These are phyloP conservation scores for Trochalopteron elliotii DNA, from an alignment of 2,113 vertebrate species.

Conservation along the genomic window DNA sequence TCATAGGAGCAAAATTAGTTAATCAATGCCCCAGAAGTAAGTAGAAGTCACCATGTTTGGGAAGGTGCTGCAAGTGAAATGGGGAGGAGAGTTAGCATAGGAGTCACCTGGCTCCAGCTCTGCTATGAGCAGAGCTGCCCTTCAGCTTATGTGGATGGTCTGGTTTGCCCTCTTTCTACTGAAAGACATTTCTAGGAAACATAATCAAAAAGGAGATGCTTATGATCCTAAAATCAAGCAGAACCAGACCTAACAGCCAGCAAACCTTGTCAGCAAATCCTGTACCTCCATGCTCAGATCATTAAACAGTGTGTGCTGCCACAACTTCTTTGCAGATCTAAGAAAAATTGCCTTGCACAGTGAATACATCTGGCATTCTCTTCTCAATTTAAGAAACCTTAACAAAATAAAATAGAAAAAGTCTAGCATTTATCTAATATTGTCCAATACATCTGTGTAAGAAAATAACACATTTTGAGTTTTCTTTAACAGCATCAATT, in stretches of 20 bases:
- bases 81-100: not conserved
- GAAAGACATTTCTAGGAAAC: not conserved
- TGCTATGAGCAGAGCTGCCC: not conserved
- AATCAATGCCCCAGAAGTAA: not conserved
- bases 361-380: not conserved
- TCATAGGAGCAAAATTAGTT: not conserved
- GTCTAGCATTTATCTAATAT: not conserved
- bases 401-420: not conserved
- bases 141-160: not conserved
- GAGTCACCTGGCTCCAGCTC: not conserved
- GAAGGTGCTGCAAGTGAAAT: not conserved
- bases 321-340: not conserved
- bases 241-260: not conserved
- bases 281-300: not conserved
- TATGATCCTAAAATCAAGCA: not conserved
- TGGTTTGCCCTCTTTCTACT: not conserved
- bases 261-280: not conserved
- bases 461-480: not conserved
- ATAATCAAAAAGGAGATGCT: not conserved
- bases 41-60: not conserved
- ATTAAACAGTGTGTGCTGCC: accelerated
- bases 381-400: not conserved
- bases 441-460: not conserved
- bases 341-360: not conserved
- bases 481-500: not conserved